phyloP scores from a whole-genome alignment of 2,797 vertebrate genomes.

The Caiman crocodilus region DNA sequence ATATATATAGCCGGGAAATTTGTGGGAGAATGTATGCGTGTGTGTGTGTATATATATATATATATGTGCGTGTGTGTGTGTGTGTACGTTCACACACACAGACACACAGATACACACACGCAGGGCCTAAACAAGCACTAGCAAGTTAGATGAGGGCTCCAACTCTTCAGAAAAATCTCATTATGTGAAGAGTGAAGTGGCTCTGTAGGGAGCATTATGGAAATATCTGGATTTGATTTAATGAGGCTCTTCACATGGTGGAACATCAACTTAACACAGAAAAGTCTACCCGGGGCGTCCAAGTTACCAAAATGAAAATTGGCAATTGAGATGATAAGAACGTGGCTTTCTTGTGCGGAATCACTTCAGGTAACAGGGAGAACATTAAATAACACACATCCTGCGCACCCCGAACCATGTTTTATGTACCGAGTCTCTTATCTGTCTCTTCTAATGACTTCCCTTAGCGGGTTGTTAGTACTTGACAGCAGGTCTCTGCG shows the following conservation, averaged over 20 bases:
- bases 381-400: constrained; percentile 92
- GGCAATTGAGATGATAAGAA: constrained; percentile 89
- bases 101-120: constrained; percentile 60
- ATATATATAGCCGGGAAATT: constrained; percentile 55
- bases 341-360: constrained; percentile 86
- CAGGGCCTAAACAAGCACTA: constrained; percentile 84
- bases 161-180: constrained; percentile 92
- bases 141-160: constrained; percentile 91
- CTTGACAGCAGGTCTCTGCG: constrained; percentile 99
- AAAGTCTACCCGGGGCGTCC: constrained; percentile 88
- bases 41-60: constrained; percentile 14
- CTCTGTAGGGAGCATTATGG: constrained; percentile 94
- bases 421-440: constrained; percentile 98
- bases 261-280: constrained; percentile 89
- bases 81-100: constrained; percentile 79
- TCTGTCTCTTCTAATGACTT: constrained; percentile 99
- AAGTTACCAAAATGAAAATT: constrained; percentile 91
- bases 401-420: constrained; percentile 94
- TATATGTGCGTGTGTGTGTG: background rate
- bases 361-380: constrained; percentile 91
- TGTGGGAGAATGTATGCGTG: constrained; percentile 16
- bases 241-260: constrained; percentile 92
- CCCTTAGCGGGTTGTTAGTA: constrained; percentile 99
- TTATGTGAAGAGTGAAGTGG: constrained; percentile 91
- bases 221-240: constrained; percentile 95